phyloP scores from a whole-genome alignment of 1,140 invertebrate genomes.

The Drosophila sechellia region DNA sequence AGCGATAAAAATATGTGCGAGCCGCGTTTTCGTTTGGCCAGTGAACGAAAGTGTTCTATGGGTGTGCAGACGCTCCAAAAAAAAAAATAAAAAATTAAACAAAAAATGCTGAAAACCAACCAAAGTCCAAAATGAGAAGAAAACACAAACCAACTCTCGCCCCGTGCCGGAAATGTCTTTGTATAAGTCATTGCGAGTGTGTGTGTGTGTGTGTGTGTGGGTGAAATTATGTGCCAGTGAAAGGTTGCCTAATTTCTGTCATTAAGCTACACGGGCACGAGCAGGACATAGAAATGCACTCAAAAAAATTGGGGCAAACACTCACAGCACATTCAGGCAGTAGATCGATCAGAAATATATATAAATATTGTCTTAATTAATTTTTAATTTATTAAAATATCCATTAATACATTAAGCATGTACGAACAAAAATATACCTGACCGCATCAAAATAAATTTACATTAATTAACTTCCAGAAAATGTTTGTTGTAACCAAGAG shows the following conservation, averaged over 20 bases:
- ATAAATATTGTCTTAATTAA: no score
- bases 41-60: slow-evolving; percentile 73
- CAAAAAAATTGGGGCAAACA: neutral
- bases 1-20: slow-evolving; percentile 41
- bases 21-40: slow-evolving; percentile 20
- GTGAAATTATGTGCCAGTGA: slow-evolving; percentile 66
- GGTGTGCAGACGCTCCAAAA: slow-evolving; percentile 33
- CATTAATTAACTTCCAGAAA: no score
- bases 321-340: no score
- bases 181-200: slow-evolving; percentile 1
- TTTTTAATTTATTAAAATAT: neutral
- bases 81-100: slow-evolving; percentile 1
- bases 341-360: neutral
- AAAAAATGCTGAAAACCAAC: neutral
- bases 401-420: neutral
- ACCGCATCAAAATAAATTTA: no score
- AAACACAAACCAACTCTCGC: slow-evolving; percentile 40
- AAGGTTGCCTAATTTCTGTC: slow-evolving; percentile 65
- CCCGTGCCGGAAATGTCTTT: slow-evolving; percentile 37
- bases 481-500: no score
- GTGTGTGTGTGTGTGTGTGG: slow-evolving; percentile 24
- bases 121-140: slow-evolving; percentile 3
- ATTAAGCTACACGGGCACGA: slow-evolving; percentile 32
- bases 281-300: slow-evolving; percentile 22
- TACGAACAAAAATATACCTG: no score